Percentiles rank a stretch among this genome's conserved stretches.
Evolutionary conservation across 2,113 vertebrate species (phyloP).

Genomic region (Lepus europaeus): DNA sequence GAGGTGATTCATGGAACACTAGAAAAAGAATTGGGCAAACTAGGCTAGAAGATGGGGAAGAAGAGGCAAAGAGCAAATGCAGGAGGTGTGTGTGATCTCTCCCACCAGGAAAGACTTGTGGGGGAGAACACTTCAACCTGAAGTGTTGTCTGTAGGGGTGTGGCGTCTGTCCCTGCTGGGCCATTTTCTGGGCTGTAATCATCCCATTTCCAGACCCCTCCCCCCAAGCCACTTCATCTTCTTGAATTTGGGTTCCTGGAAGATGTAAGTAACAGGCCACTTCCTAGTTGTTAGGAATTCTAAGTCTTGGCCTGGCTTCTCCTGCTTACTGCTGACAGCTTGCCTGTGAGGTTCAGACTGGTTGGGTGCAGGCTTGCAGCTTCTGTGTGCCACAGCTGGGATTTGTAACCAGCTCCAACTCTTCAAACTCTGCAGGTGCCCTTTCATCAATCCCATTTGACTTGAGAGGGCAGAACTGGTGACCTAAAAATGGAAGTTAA

Average conservation of each 20-base stretch:
- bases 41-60: not conserved
- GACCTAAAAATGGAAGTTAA: not conserved
- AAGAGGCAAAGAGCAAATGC: fast-evolving
- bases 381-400: not conserved
- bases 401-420: not conserved
- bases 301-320: not conserved
- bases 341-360: not conserved
- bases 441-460: not conserved
- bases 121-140: not conserved
- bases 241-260: not conserved
- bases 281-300: not conserved
- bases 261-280: not conserved
- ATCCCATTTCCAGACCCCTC: not conserved
- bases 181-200: not conserved
- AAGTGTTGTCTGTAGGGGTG: not conserved
- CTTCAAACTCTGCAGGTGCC: not conserved
- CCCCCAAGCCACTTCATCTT: not conserved
- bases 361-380: not conserved
- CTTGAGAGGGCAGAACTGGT: not conserved
- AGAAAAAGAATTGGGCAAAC: not conserved
- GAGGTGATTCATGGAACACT: not conserved
- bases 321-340: not conserved
- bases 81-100: not conserved
- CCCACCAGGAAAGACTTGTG: not conserved
- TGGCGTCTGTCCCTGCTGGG: not conserved